A percentile compares a stretch with the other conserved stretches of the same genome.
These are phyloP conservation scores for Seriola rivoliana DNA, from an alignment of 2,113 vertebrate genomes.

Conservation along the genomic window DNA sequence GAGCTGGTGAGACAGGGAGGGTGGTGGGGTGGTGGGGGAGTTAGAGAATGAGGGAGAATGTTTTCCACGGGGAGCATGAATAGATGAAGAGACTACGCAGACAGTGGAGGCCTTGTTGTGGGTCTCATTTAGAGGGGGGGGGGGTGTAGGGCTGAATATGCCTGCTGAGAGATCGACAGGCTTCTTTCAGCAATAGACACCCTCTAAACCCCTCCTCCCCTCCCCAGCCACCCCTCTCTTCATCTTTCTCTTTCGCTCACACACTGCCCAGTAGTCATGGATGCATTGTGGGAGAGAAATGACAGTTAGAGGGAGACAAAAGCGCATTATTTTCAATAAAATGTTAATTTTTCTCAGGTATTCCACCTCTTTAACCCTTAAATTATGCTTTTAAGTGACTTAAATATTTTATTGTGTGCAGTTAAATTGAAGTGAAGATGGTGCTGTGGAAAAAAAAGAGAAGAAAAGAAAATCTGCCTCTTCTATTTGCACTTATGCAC, in stretches of 20 bases:
- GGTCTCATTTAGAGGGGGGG: conserved; percentile 76
- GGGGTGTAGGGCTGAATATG: conserved; percentile 68
- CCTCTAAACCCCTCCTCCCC: conserved; percentile 41
- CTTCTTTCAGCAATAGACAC: conserved; percentile 82
- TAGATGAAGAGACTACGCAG: conserved; percentile 81
- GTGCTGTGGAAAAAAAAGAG: background rate
- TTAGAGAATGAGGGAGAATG: conserved; percentile 70
- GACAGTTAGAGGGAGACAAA: conserved; percentile 70
- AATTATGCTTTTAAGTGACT: conserved; percentile 17
- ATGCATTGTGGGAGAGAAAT: conserved; percentile 65
- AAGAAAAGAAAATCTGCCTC: background rate
- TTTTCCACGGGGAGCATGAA: conserved; percentile 83
- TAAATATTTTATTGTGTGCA: background rate
- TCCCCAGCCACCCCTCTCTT: conserved; percentile 47
- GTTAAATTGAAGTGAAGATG: background rate
- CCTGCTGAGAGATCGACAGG: conserved; percentile 87
- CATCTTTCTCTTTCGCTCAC: conserved; percentile 60
- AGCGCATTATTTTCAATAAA: conserved; percentile 56
- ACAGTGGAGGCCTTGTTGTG: conserved; percentile 87
- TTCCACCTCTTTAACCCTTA: conserved; percentile 18
- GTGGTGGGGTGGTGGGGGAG: conserved; percentile 19
- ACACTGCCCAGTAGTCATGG: conserved; percentile 58
- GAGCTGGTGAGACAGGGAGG: conserved; percentile 56
- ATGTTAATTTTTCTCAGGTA: conserved; percentile 41
- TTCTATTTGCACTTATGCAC: conserved; percentile 2